phyloP scores from a whole-genome alignment of 2,113 vertebrate species.

The Phainopepla nitens region DNA sequence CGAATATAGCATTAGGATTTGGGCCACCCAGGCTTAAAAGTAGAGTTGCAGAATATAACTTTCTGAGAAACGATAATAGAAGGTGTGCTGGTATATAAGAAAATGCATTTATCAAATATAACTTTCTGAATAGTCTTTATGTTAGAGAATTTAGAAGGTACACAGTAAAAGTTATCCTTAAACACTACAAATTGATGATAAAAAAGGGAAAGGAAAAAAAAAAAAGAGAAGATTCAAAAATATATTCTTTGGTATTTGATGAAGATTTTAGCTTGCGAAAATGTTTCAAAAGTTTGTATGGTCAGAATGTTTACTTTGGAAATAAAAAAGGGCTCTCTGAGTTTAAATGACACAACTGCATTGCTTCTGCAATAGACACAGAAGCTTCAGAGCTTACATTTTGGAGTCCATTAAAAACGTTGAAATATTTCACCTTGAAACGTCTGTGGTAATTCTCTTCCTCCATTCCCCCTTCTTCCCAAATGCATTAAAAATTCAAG shows the following conservation, averaged over 20 bases:
- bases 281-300: not conserved
- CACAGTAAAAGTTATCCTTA: not conserved
- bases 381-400: not conserved
- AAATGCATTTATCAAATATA: not conserved
- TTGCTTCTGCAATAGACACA: not conserved
- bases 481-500: conserved; percentile 17
- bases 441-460: not conserved
- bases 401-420: not conserved
- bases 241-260: not conserved
- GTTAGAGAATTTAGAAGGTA: not conserved
- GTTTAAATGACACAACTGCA: not conserved
- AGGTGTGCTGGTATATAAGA: not conserved
- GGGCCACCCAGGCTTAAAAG: not conserved
- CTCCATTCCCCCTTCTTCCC: not conserved
- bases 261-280: not conserved
- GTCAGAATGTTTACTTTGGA: not conserved
- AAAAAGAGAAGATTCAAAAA: not conserved
- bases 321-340: not conserved
- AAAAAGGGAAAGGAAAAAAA: not conserved
- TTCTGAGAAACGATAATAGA: not conserved
- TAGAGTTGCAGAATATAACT: not conserved
- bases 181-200: not conserved
- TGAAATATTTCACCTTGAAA: conserved; percentile 17
- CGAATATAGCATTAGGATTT: not conserved
- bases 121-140: not conserved